Conservation (phyloP, 1,140 invertebrate species). For the Drosophila virilis region DNA sequence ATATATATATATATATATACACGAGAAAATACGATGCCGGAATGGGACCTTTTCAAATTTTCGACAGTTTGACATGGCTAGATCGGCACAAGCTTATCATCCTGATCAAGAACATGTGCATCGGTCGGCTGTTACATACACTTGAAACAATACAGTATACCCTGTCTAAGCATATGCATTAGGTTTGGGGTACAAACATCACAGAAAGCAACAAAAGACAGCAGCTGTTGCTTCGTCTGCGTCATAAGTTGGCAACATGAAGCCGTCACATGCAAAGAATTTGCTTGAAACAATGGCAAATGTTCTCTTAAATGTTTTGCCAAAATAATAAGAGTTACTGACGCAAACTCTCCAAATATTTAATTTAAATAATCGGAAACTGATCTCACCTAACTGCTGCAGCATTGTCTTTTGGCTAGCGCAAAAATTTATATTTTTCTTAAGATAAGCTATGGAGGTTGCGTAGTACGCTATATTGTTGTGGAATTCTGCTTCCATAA, state of each 20-base stretch:
- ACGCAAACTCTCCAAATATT: no score
- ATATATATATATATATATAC: no score
- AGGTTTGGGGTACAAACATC: no score
- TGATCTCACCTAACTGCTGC: background rate
- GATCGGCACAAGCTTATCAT: no score
- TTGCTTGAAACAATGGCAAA: background rate
- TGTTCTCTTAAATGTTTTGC: background rate
- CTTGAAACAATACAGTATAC: no score
- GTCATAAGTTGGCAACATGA: slow-evolving; percentile 17
- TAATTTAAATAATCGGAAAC: background rate
- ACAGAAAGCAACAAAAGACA: slow-evolving; percentile 5
- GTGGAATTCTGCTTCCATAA: slow-evolving; percentile 1
- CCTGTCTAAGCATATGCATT: no score
- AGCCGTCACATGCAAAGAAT: background rate
- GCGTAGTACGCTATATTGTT: background rate
- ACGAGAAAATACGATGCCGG: no score
- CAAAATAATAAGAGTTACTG: background rate
- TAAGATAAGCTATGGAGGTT: background rate
- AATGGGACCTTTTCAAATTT: no score
- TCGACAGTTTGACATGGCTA: no score
- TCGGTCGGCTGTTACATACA: no score
- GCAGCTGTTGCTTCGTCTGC: slow-evolving; percentile 20
- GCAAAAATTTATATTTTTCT: no score
- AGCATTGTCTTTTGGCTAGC: background rate
- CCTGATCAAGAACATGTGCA: no score